Evolutionary conservation across 2,797 vertebrate species (phyloP).

Genomic region (Jordanella pulchra): DNA sequence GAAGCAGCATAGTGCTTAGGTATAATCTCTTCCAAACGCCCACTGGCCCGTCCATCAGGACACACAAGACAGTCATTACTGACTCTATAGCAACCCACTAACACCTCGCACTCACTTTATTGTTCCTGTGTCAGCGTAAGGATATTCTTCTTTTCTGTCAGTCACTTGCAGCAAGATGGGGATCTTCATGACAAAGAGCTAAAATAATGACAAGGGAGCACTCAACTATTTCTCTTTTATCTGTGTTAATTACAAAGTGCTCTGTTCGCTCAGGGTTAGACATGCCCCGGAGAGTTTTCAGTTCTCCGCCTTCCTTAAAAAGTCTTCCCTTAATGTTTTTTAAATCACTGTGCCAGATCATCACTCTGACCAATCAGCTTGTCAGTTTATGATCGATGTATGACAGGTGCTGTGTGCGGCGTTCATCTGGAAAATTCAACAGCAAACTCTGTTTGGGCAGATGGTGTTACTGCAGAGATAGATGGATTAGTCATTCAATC

Average conservation of each 20-base stretch:
- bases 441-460: constrained; percentile 6
- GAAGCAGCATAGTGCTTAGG: constrained; percentile 50
- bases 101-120: constrained; percentile 37
- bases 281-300: constrained; percentile 33
- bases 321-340: constrained; percentile 15
- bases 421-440: constrained; percentile 10
- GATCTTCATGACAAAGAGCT: constrained; percentile 38
- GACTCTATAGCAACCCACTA: constrained; percentile 57
- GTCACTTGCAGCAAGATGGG: constrained; percentile 32
- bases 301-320: constrained; percentile 51
- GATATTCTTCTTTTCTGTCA: constrained; percentile 54
- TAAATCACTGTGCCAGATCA: constrained; percentile 14
- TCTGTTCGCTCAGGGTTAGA: background rate
- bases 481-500: background rate
- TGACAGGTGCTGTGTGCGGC: background rate
- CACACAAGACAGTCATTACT: constrained; percentile 63
- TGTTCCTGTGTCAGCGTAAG: constrained; percentile 39
- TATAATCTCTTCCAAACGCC: constrained; percentile 67
- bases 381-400: constrained; percentile 19
- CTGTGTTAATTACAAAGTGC: constrained; percentile 31
- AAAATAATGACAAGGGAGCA: constrained; percentile 21
- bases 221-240: constrained; percentile 40
- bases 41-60: constrained; percentile 53
- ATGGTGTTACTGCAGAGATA: constrained; percentile 2
- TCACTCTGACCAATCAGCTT: background rate